Conservation (phyloP, 2,797 vertebrate species). For the Loris lydekkerianus region DNA sequence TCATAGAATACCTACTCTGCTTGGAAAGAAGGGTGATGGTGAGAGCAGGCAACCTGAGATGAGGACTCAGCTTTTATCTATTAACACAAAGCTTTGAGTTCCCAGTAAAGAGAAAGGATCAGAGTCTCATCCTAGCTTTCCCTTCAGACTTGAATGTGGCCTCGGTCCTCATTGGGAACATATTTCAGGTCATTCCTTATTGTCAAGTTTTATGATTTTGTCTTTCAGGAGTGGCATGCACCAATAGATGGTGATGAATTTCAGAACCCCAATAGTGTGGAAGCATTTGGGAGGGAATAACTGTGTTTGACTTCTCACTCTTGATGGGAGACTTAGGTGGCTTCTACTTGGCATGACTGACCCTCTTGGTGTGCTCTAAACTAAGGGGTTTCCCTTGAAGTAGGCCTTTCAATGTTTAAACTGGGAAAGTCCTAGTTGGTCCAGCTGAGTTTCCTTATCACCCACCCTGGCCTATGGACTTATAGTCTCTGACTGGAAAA, state of each 20-base stretch:
- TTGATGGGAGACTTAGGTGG: background rate
- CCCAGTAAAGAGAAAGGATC: background rate
- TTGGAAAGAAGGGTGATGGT: background rate
- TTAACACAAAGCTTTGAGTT: background rate
- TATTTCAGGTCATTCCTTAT: background rate
- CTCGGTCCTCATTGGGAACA: background rate
- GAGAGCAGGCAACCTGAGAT: background rate
- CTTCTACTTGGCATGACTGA: background rate
- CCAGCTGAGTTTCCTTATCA: background rate
- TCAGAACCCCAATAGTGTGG: background rate
- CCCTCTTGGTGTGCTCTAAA: background rate
- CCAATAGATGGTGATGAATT: background rate
- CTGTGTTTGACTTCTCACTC: background rate
- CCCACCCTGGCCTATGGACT: too few species aligned
- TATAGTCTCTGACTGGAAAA: background rate
- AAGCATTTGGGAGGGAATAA: background rate
- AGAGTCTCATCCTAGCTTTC: background rate
- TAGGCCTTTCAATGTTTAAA: background rate
- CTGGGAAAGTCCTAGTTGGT: background rate
- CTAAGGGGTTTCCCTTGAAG: background rate
- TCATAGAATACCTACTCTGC: background rate
- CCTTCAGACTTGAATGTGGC: background rate
- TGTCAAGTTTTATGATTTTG: background rate
- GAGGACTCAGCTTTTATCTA: background rate
- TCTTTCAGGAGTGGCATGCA: background rate